Evolutionary conservation across 2,113 vertebrate species (phyloP).

Genomic region (Microcebus griseorufus): DNA sequence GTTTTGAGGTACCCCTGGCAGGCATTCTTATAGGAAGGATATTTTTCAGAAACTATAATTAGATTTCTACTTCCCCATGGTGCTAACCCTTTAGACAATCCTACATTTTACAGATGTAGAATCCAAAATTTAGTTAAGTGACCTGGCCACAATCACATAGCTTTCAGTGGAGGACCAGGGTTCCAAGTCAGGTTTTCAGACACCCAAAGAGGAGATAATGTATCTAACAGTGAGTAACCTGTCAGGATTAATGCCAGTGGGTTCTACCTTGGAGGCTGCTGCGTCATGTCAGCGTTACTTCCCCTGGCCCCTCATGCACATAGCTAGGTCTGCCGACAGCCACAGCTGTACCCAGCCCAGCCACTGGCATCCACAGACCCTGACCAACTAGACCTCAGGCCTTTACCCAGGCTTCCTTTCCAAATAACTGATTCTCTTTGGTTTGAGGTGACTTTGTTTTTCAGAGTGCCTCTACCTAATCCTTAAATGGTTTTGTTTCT

Average conservation of each 20-base stretch:
- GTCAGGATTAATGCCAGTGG: not conserved
- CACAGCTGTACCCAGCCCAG: not conserved
- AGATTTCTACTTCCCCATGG: not conserved
- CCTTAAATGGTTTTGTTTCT: not conserved
- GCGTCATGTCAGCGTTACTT: not conserved
- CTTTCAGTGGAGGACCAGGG: not conserved
- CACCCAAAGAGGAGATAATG: not conserved
- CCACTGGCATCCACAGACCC: no score
- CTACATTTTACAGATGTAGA: not conserved
- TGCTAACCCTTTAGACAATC: not conserved
- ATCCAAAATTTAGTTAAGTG: not conserved
- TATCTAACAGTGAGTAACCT: not conserved
- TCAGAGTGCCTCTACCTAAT: not conserved
- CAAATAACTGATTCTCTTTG: not conserved
- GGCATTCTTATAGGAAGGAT: not conserved
- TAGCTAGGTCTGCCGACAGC: not conserved
- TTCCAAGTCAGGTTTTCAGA: not conserved
- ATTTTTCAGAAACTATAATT: not conserved
- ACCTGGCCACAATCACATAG: not conserved
- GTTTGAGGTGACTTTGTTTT: not conserved
- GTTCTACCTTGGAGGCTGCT: not conserved
- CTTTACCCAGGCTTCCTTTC: not conserved
- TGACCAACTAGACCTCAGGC: not conserved
- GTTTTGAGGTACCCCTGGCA: not conserved
- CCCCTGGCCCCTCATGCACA: not conserved